phyloP scores from a whole-genome alignment of 1,140 invertebrate species.

The Mylabris phalerata region DNA sequence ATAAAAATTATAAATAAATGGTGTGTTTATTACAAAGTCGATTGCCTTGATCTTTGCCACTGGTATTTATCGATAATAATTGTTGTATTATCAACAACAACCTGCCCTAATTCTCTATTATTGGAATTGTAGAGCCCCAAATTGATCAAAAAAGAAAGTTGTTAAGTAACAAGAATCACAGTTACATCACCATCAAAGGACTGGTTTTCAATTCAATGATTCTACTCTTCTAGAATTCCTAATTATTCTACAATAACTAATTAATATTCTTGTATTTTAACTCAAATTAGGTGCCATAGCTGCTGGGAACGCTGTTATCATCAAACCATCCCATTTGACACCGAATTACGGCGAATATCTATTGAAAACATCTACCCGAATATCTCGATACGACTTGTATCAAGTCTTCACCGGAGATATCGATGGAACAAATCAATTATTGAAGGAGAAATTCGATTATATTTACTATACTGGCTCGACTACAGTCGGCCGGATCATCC shows the following conservation, averaged over 20 bases:
- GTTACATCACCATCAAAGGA: too few species aligned
- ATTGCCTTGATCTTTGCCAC: neutral
- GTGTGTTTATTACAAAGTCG: too few species aligned
- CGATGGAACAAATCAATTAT: conserved; percentile 73
- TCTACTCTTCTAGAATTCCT: too few species aligned
- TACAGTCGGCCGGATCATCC: conserved; percentile 80
- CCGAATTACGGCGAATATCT: conserved; percentile 62
- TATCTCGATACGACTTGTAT: conserved; percentile 67
- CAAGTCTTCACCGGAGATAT: conserved; percentile 63
- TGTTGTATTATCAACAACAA: too few species aligned
- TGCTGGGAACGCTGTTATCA: conserved; percentile 83
- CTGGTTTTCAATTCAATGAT: too few species aligned
- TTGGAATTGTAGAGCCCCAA: too few species aligned
- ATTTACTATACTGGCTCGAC: conserved; percentile 96
- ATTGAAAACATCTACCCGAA: conserved; percentile 69
- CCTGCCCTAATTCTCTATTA: too few species aligned
- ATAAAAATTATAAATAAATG: too few species aligned
- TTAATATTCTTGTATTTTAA: neutral
- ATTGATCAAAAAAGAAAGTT: too few species aligned
- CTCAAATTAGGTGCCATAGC: conserved; percentile 62
- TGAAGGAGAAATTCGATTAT: conserved; percentile 91
- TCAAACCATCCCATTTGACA: conserved; percentile 91
- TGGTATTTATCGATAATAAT: neutral
- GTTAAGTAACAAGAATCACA: too few species aligned
- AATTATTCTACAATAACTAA: too few species aligned